A percentile compares a stretch with the other conserved stretches of the same genome.
These are phyloP conservation scores for Scelioninae gen. 2 DNA, from an alignment of 2,888 invertebrate species.

Conservation along the genomic window DNA sequence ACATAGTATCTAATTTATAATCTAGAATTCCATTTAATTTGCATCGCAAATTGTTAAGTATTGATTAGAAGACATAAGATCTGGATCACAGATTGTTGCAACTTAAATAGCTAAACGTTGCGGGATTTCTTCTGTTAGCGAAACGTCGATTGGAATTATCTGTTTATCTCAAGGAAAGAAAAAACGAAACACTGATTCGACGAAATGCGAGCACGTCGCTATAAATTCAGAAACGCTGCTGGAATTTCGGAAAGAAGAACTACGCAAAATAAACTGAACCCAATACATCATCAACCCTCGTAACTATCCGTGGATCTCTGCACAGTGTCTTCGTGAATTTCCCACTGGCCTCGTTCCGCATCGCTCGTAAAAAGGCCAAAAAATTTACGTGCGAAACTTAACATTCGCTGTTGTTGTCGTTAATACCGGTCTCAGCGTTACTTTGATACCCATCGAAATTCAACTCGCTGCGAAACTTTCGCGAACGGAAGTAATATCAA, in stretches of 20 bases:
- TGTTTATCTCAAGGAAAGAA: background rate
- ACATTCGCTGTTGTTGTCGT: slow-evolving; percentile 3
- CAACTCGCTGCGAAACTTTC: background rate
- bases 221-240: background rate
- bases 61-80: slow-evolving; percentile 12
- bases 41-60: slow-evolving; percentile 1
- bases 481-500: background rate
- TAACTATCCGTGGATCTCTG: slow-evolving; percentile 21
- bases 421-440: slow-evolving; percentile 2
- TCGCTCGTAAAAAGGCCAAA: slow-evolving; percentile 19
- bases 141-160: background rate
- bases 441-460: slow-evolving; percentile 6
- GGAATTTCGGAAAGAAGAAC: background rate
- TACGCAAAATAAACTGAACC: slow-evolving; percentile 18
- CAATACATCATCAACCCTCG: slow-evolving; percentile 12
- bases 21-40: background rate
- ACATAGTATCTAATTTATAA: slow-evolving; percentile 4
- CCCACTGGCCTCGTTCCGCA: slow-evolving; percentile 23
- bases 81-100: slow-evolving; percentile 15
- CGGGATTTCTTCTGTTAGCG: background rate
- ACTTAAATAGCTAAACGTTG: background rate
- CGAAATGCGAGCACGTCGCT: background rate
- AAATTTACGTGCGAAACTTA: slow-evolving; percentile 18
- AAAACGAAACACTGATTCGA: background rate
- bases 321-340: slow-evolving; percentile 27